Percentiles rank a stretch among this genome's conserved stretches.
Evolutionary conservation across 2,888 invertebrate genomes (phyloP).

Genomic region (Pammene aurita): DNA sequence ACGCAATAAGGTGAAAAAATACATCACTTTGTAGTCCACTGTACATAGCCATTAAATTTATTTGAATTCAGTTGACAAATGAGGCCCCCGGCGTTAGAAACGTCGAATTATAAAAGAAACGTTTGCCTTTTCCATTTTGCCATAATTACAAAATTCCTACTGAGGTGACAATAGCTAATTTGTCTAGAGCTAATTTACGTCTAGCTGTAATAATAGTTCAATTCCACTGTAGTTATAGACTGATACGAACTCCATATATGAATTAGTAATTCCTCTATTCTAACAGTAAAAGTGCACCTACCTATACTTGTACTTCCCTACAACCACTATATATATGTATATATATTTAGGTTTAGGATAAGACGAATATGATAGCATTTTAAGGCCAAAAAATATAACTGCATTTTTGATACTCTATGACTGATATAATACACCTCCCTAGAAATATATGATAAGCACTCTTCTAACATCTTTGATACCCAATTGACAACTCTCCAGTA

Average conservation of each 20-base stretch:
- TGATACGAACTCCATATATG: not conserved
- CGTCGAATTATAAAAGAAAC: not conserved
- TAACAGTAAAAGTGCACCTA: not conserved
- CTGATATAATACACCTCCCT: too few species aligned
- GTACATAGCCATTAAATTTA: not conserved
- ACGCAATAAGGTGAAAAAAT: too few species aligned
- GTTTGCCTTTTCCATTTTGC: not conserved
- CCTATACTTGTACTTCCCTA: not conserved
- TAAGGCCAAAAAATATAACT: too few species aligned
- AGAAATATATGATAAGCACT: too few species aligned
- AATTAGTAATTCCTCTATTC: not conserved
- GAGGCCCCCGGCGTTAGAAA: not conserved
- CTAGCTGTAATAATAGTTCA: conserved; percentile 3
- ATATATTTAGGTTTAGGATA: too few species aligned
- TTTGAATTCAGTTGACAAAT: not conserved
- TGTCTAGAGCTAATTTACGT: conserved; percentile 1
- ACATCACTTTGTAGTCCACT: too few species aligned
- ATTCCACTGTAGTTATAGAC: not conserved
- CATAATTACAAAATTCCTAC: conserved; percentile 6
- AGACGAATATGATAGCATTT: too few species aligned
- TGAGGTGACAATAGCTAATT: conserved; percentile 3
- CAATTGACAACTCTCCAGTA: too few species aligned
- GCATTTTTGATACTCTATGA: too few species aligned
- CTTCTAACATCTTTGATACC: too few species aligned
- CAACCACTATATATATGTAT: too few species aligned